These are phyloP conservation scores for Hemiscyllium ocellatum DNA, from an alignment of 2,113 vertebrate genomes.

Conservation along the genomic window DNA sequence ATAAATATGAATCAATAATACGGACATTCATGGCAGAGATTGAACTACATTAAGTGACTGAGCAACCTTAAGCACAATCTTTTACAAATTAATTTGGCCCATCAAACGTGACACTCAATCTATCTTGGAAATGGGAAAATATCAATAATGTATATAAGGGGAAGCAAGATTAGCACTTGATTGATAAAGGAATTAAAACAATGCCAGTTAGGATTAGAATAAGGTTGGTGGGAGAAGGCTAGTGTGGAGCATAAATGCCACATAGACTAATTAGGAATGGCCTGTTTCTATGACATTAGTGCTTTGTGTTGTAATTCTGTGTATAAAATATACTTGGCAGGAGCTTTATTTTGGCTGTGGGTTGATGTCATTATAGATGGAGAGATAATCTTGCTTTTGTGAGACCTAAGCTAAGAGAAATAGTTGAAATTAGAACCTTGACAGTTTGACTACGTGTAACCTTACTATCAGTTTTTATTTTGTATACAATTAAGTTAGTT, in stretches of 20 bases:
- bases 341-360: not conserved
- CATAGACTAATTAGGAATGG: not conserved
- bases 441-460: not conserved
- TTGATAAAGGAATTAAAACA: not conserved
- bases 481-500: not conserved
- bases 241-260: not conserved
- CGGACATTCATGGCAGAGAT: not conserved
- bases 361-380: not conserved
- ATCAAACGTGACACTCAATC: not conserved
- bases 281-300: not conserved
- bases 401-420: not conserved
- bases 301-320: not conserved
- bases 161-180: not conserved
- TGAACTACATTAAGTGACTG: not conserved
- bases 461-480: not conserved
- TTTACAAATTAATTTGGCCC: not conserved
- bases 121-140: not conserved
- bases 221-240: not conserved
- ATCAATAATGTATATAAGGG: not conserved
- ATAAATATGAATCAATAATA: not conserved
- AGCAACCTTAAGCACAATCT: not conserved
- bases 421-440: not conserved
- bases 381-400: not conserved
- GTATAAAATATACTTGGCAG: not conserved
- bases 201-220: not conserved